Evolutionary conservation across 2,888 invertebrate species (phyloP).

Genomic region (Drosophila aldrichi): DNA sequence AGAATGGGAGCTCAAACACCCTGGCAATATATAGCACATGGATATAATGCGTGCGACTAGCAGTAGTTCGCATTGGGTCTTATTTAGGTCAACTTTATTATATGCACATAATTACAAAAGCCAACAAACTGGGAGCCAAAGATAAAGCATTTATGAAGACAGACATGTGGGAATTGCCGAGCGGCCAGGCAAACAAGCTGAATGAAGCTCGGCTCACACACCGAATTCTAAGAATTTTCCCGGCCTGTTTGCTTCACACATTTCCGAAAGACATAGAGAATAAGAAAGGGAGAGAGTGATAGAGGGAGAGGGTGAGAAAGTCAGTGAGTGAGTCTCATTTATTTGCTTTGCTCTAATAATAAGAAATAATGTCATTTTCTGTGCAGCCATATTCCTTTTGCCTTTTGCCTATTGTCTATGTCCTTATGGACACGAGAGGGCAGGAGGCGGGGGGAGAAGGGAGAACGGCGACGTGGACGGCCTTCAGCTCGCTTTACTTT

Average conservation of each 20-base stretch:
- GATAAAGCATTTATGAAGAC: constrained; percentile 77
- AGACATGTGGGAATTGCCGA: constrained; percentile 72
- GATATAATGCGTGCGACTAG: not conserved
- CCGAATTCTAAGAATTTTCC: constrained; percentile 26
- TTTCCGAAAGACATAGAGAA: constrained; percentile 37
- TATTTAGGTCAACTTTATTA: constrained; percentile 78
- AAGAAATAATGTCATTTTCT: constrained; percentile 76
- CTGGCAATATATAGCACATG: constrained; percentile 15
- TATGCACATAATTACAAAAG: constrained; percentile 78
- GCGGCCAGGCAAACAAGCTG: constrained; percentile 34
- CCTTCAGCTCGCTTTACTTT: constrained; percentile 42
- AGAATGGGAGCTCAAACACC: constrained; percentile 16
- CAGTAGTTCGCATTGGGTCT: constrained; percentile 12
- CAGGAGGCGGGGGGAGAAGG: rapidly evolving
- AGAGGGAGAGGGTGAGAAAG: not conserved
- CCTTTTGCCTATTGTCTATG: constrained; percentile 54
- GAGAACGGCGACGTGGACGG: not conserved
- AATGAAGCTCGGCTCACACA: constrained; percentile 24
- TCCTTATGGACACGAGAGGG: not conserved
- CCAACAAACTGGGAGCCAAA: constrained; percentile 67
- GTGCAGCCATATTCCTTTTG: constrained; percentile 21
- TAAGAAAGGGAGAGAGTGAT: not conserved
- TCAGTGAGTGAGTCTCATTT: constrained; percentile 55
- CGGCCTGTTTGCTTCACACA: constrained; percentile 36
- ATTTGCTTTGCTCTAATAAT: constrained; percentile 76